Base-by-base conservation (phyloP, 2,797 vertebrate genomes). In the Enteromius unitaeniatus region DNA sequence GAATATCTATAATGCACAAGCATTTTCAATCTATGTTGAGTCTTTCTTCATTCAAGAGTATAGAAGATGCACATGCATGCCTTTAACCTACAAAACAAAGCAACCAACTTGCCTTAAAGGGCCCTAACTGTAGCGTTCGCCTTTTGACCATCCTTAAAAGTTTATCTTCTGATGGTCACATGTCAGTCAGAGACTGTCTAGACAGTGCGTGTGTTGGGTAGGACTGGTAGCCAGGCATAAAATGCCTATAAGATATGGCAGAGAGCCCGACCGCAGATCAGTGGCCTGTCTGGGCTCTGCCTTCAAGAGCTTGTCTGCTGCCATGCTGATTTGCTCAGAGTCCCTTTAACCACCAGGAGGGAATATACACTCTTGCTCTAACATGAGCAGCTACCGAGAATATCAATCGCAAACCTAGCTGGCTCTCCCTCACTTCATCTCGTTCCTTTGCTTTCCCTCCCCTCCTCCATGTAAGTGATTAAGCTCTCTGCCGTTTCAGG, bases 381-480 rank as follows among this genome's bases (percentile, higher is more conserved):
- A 82, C 81, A 82, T n/a, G 23, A 75, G 81, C 60, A 28, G 60
- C 81, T 62, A 67, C 37, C 26, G 13, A 78, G 74, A 83, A 83
- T 77, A 83, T 69, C 82, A 83, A 78, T 78, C 23, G 11, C 64
- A 55, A 69, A 78, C 64, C 47, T 82, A 64, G 31, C 40, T 23
- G 28, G n/a, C 82, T 70, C 47, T 28, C 37, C 40, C 65, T 51
- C 40, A 34, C 51, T 69, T 40, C 37, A 34, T 60, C 75, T 58
- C 26, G 8, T 76, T 60, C 72, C 64, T 55, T 64, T 26, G 17
- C 26, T 55, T 78, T 26, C 55, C 77, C 51, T 28, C 49, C 42
- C 81, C 79, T 76, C 67, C 31, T 86, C 80, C 79, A 89, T 78
- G 87, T 84, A 84, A 89, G 89, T 88, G 87, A 87, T 87, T 87